Evolutionary conservation across 2,888 invertebrate genomes (phyloP), one percentile per base, ranked within the genome.

Genomic region (Lycocerus yunnanus): DNA sequence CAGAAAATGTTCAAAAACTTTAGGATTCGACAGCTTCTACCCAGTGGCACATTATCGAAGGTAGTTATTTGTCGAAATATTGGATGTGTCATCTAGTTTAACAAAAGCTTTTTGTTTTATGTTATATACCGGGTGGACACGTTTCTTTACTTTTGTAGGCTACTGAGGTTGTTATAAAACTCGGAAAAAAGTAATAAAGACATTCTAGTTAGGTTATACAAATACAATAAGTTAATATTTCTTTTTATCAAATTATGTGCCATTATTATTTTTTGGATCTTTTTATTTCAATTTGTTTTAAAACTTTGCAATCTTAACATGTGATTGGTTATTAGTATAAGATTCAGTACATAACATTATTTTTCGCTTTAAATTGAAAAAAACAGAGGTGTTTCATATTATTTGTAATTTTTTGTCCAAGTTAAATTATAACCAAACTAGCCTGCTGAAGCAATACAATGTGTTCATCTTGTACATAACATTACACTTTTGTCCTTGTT

Each of bases 1-100:
- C 91, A 91, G 91, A 91, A 91, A 91, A 89, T 91, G 89, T 89
- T 89, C 89, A 90, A 90, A 89, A 89, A 88, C 88, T 90, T 90
- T 89, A 88, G 88, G 84, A 89, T 91, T 83, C 90, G 91, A 82
- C 89, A 89, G 88, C 87, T 90, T 86, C 89, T 91, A 88, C 91
- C 91, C 81, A 88, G 88, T 87, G 91, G 91, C 87, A 89, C 89
- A 86, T 87, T 90, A 85, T 90, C 90, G 81, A 91, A 91, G 91
- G 91, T 91, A 90, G 87, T 21, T 68, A 68, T 75, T 59, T 73
- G 69, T 71, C 76, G 15, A 72, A 68, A 43, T 72, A 68, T 69
- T 71, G 60, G 58, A 60, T 69, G 71, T 74, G 43, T 43, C 43
- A 43, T 43, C 43, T 6, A 43, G 43, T 43, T 60, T 43, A 43